Evolutionary conservation across 2,888 invertebrate species (phyloP).

Genomic region (Cantharis lateralis): DNA sequence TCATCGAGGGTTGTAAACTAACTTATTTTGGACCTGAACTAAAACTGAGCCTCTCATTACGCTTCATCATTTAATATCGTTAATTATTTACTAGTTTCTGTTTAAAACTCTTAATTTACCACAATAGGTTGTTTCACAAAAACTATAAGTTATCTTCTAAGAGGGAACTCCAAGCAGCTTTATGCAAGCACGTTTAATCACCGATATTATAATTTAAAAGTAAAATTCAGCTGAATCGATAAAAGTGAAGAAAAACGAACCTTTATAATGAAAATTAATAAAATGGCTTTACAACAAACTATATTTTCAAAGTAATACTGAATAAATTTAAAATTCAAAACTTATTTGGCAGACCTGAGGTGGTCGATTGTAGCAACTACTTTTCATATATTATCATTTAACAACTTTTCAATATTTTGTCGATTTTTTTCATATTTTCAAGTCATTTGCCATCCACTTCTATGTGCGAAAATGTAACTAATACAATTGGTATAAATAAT

Average conservation of each 20-base stretch:
- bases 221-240: no score
- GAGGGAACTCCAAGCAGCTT: not conserved
- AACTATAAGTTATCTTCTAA: not conserved
- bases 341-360: no score
- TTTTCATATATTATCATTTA: no score
- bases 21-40: not conserved
- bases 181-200: not conserved
- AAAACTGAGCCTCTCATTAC: not conserved
- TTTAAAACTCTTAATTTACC: not conserved
- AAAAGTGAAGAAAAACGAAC: not conserved
- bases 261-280: not conserved
- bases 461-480: no score
- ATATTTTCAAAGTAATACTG: no score
- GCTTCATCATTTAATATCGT: not conserved
- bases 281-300: no score
- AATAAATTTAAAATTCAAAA: no score
- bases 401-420: no score
- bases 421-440: no score
- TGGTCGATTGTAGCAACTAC: no score
- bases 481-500: no score
- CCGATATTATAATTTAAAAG: not conserved
- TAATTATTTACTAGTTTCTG: not conserved
- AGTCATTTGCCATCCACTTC: no score
- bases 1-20: conserved; percentile 2
- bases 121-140: not conserved